Conservation (phyloP, 2,888 invertebrate species). For the Troilus luridus region DNA sequence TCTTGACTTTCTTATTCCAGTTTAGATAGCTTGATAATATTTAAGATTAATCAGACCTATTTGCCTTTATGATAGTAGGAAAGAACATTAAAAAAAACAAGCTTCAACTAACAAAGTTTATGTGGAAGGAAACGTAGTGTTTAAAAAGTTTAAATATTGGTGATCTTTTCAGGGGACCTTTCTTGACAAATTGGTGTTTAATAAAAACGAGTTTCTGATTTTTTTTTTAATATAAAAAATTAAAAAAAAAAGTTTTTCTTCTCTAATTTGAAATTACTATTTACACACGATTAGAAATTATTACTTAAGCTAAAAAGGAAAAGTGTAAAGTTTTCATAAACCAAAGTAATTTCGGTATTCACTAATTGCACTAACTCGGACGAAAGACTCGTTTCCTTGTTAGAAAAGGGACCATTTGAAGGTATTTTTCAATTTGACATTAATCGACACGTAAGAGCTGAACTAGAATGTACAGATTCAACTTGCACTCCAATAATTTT, state of each 20-base stretch:
- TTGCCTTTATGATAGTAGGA: too few species aligned
- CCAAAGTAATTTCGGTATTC: not conserved
- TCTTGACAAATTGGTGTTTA: too few species aligned
- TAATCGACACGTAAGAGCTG: not conserved
- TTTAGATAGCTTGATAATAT: too few species aligned
- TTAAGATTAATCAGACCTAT: too few species aligned
- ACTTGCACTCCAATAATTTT: not conserved
- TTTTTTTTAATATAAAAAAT: too few species aligned
- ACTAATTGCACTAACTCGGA: not conserved
- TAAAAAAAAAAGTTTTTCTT: not conserved
- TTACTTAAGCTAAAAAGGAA: not conserved
- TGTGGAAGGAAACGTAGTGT: too few species aligned
- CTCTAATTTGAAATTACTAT: not conserved
- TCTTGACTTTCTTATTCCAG: too few species aligned
- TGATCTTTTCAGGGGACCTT: too few species aligned
- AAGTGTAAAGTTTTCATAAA: not conserved
- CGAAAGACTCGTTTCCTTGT: not conserved
- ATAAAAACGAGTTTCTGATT: too few species aligned
- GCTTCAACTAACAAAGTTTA: too few species aligned
- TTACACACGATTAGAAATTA: not conserved
- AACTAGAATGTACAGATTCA: not conserved
- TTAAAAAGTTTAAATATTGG: too few species aligned
- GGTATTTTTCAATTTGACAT: not conserved
- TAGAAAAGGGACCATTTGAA: slow-evolving; percentile 1
- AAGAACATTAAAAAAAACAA: too few species aligned